Evolutionary conservation across 2,888 invertebrate genomes (phyloP).

Genomic region (Tipula vernalis): DNA sequence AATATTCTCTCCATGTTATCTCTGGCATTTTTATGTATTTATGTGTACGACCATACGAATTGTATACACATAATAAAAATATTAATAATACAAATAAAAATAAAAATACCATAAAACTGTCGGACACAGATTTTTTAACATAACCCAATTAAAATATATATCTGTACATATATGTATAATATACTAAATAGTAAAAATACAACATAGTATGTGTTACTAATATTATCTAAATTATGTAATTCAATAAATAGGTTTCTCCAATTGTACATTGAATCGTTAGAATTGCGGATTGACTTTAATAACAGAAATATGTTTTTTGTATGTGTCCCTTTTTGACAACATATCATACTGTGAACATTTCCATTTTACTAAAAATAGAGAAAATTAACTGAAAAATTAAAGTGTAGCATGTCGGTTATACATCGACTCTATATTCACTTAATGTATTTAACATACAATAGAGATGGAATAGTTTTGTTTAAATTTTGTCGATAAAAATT

Average conservation of each 20-base stretch:
- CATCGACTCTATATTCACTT: too few species aligned
- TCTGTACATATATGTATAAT: not conserved
- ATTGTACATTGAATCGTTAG: not conserved
- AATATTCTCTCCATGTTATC: not conserved
- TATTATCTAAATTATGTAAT: not conserved
- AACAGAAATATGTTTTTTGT: not conserved
- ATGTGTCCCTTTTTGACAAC: not conserved
- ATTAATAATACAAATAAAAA: not conserved
- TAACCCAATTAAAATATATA: not conserved
- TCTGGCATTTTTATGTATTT: not conserved
- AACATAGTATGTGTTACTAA: not conserved
- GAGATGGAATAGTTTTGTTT: too few species aligned
- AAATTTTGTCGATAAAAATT: too few species aligned
- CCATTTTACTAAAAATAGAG: not conserved
- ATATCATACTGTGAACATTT: not conserved
- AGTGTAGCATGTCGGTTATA: not conserved
- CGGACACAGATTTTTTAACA: conserved; percentile 7
- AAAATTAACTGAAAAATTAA: not conserved
- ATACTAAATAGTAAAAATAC: too few species aligned
- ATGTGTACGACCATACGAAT: not conserved
- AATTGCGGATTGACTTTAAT: not conserved
- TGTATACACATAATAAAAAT: not conserved
- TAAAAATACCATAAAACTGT: conserved; percentile 7
- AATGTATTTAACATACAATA: too few species aligned
- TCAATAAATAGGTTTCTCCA: not conserved